These are phyloP conservation scores for Rattus rattus DNA, from an alignment of 2,113 vertebrate genomes.

Conservation along the genomic window DNA sequence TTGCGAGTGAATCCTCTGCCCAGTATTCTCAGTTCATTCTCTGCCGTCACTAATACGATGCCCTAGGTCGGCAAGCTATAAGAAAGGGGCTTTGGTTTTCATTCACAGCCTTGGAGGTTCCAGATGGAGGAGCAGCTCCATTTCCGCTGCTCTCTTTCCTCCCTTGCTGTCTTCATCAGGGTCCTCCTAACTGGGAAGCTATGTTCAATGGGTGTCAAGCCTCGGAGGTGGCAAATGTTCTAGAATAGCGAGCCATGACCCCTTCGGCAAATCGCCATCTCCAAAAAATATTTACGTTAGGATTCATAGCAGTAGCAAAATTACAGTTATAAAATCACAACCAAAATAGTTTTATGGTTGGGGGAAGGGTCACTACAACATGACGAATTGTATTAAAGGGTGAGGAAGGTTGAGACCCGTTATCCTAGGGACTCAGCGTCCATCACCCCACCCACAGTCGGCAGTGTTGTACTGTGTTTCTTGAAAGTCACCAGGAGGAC, in stretches of 20 bases:
- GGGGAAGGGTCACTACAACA: too few relatives aligned
- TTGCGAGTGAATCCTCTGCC: too few relatives aligned
- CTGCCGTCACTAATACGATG: not conserved
- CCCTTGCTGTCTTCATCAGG: not conserved
- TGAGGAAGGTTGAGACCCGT: not conserved
- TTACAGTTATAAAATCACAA: not conserved
- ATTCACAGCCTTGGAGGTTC: not conserved
- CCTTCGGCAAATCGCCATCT: not conserved
- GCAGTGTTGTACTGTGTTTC: not conserved
- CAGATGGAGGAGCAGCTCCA: not conserved
- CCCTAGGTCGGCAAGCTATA: not conserved
- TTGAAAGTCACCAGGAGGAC: not conserved
- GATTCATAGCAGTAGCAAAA: not conserved
- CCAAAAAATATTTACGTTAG: not conserved
- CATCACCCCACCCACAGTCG: too few relatives aligned
- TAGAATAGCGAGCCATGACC: not conserved
- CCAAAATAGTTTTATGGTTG: not conserved
- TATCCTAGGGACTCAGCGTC: not conserved
- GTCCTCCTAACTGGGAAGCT: not conserved
- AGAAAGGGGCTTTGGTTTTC: not conserved
- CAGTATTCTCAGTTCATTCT: not conserved
- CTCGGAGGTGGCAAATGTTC: not conserved
- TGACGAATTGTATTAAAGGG: not conserved
- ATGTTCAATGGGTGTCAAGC: not conserved
- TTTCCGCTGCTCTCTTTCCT: too few relatives aligned